These are phyloP conservation scores for Drosophila austrosaltans DNA, from an alignment of 2,888 invertebrate species.

Conservation along the genomic window DNA sequence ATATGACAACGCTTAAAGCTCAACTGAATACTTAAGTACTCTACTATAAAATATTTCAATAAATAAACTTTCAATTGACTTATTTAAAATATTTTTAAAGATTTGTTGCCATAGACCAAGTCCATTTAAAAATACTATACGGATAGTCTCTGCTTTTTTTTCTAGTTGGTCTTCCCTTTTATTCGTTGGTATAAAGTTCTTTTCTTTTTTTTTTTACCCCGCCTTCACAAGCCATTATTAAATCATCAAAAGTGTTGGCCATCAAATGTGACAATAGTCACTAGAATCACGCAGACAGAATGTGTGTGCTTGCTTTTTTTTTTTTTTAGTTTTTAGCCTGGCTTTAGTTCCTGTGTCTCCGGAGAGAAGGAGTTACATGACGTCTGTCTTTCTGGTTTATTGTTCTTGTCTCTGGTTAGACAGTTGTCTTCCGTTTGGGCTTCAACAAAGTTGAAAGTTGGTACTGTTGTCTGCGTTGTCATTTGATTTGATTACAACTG, in stretches of 20 bases:
- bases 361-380: conserved; percentile 31
- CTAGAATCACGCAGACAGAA: conserved; percentile 28
- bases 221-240: conserved; percentile 50
- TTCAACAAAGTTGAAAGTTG: conserved; percentile 44
- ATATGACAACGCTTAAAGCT: too few species aligned
- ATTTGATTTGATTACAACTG: conserved; percentile 72
- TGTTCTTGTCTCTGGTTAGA: conserved; percentile 30
- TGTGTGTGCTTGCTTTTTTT: not conserved
- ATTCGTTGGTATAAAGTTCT: conserved; percentile 37
- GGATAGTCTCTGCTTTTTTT: not conserved
- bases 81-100: too few species aligned
- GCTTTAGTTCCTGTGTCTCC: conserved; percentile 18
- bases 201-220: conserved; percentile 8
- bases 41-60: too few species aligned
- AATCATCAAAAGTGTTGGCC: conserved; percentile 73
- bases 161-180: conserved; percentile 5
- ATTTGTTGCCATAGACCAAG: too few species aligned
- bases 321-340: not conserved
- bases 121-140: too few species aligned
- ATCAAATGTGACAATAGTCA: conserved; percentile 69
- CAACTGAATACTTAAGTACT: too few species aligned
- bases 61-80: too few species aligned
- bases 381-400: conserved; percentile 17
- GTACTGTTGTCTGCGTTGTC: conserved; percentile 59
- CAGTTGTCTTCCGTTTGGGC: conserved; percentile 50